Conservation (phyloP, 1,140 invertebrate species). For the Pissodes strobi region DNA sequence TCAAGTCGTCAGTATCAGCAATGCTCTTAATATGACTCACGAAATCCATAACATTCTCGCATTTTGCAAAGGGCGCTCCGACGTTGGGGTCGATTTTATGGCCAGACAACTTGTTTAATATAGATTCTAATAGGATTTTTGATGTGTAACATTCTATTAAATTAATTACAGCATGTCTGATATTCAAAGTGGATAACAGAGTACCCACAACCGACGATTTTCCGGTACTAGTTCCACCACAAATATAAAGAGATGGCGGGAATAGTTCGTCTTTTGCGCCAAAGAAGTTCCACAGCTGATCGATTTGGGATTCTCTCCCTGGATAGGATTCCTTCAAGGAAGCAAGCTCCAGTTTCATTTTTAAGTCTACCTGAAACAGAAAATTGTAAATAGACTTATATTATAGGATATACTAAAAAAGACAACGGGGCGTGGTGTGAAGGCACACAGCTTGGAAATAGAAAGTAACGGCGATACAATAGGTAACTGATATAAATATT, state of each 20-base stretch:
- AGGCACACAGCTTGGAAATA: too few species aligned
- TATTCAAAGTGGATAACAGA: slow-evolving; percentile 63
- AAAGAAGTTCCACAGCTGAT: slow-evolving; percentile 63
- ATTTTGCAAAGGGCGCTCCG: slow-evolving; percentile 58
- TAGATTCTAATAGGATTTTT: slow-evolving; percentile 77
- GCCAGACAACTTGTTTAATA: slow-evolving; percentile 65
- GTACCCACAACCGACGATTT: slow-evolving; percentile 72
- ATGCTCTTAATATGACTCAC: slow-evolving; percentile 61
- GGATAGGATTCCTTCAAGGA: slow-evolving; percentile 57
- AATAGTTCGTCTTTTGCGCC: slow-evolving; percentile 63
- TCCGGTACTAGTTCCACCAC: slow-evolving; percentile 79
- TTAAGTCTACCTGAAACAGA: too few species aligned
- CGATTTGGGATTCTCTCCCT: slow-evolving; percentile 65
- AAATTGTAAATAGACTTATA: too few species aligned
- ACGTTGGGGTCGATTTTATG: slow-evolving; percentile 53
- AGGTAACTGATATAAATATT: too few species aligned
- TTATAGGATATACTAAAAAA: too few species aligned
- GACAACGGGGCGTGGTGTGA: too few species aligned
- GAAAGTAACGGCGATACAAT: too few species aligned
- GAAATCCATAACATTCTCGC: slow-evolving; percentile 78
- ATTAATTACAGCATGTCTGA: slow-evolving; percentile 72
- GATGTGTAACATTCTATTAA: slow-evolving; percentile 80
- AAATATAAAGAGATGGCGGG: slow-evolving; percentile 71
- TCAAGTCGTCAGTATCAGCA: slow-evolving; percentile 48
- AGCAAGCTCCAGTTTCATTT: too few species aligned